Evolutionary conservation across 2,113 vertebrate genomes (phyloP).

Genomic region (Myotis yumanensis): DNA sequence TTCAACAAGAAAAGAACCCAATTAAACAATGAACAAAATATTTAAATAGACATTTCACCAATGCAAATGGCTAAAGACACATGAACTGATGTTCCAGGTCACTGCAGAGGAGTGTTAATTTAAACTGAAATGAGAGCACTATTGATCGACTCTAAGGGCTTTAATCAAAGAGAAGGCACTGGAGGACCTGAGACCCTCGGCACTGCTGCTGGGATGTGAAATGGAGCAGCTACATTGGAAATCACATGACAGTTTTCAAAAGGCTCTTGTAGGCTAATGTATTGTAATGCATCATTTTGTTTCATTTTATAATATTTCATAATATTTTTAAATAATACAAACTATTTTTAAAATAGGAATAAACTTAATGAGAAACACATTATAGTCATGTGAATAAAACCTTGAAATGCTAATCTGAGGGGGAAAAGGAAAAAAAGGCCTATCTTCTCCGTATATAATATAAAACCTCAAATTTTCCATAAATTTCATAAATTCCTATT

Average conservation of each 20-base stretch:
- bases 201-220: not conserved
- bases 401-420: not conserved
- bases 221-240: not conserved
- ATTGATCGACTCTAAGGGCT: not conserved
- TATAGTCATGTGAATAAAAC: not conserved
- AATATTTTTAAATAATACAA: not conserved
- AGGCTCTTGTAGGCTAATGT: not conserved
- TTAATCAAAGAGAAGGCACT: not conserved
- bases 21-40: not conserved
- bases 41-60: not conserved
- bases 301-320: not conserved
- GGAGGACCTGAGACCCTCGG: not conserved
- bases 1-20: not conserved
- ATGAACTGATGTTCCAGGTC: not conserved
- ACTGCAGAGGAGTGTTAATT: not conserved
- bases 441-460: not conserved
- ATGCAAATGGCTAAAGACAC: not conserved
- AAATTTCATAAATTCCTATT: not conserved
- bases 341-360: not conserved
- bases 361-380: not conserved
- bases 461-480: not conserved
- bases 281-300: not conserved
- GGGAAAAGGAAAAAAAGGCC: not conserved
- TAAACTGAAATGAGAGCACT: not conserved
- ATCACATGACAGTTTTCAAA: not conserved